Base-by-base conservation (phyloP, 1,140 invertebrate species). In the Zaprionus camerounensis region DNA sequence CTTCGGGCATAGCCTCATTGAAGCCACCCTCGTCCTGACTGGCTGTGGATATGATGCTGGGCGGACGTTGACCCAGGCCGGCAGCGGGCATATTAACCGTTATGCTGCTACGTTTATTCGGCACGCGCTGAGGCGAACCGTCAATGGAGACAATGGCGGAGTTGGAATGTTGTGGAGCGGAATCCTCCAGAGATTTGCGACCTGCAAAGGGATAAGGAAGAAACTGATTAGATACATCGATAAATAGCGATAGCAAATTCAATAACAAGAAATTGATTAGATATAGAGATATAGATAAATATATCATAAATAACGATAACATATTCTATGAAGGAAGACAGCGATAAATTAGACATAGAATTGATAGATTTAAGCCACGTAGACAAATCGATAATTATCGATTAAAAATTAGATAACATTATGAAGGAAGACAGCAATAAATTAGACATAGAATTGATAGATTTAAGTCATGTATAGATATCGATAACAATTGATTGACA, bases 21-120 rank as follows among this genome's bases (percentile, higher is more conserved):
- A 95, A 95, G 7, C 95, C 95, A 20, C 95, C 95, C 91, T 95
- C 95, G 84, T 95, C 95, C 4, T 93, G 94, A 31, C 94, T 94
- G 59, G 76, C 58, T 9, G 82, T 83, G 55, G 94, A 95, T 5
- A 94, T 93, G 46, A 94, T 94, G 76, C 94, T 93, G 17, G 93
- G 80, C 5, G 92, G 92, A 20, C 95, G 93, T 65, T 94, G 94
- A 31, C 94, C 94, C 26, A 95, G 78, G 49, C 94, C 95, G n/a
- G 94, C 94, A 7, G 95, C 94, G 66, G 94, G 94, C 91, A 95
- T 93, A 85, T 95, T 95, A 28, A 95, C 76, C 4, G 91, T 94
- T 69, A 94, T 94, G 81, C 85, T 90, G 76, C 85, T 90, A 11
- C 85, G 76, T 90, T 93, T 78, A 84, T 93, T 81, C 77, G 80